Percentiles rank a stretch among this genome's conserved stretches.
These are phyloP conservation scores for Congeria kusceri DNA, from an alignment of 2,888 invertebrate genomes.

Conservation along the genomic window DNA sequence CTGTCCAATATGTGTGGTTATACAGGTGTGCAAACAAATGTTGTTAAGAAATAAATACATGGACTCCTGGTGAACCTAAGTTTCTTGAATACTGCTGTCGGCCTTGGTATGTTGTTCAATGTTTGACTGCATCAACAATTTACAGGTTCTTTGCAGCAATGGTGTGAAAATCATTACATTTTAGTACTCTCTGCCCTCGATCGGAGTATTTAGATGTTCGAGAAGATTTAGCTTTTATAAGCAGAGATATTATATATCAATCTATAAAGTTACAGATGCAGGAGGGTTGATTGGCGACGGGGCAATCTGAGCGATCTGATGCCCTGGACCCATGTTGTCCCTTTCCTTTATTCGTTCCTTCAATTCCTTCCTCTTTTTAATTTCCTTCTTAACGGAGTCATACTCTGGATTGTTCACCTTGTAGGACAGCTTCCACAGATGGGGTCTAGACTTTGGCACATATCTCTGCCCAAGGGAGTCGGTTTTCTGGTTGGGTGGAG, in stretches of 20 bases:
- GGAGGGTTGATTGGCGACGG: slow-evolving; percentile 61
- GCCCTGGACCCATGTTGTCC: slow-evolving; percentile 49
- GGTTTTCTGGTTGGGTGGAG: slow-evolving; percentile 74
- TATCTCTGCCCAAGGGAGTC: slow-evolving; percentile 81
- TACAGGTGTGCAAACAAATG: too few relatives aligned
- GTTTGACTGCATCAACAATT: too few relatives aligned
- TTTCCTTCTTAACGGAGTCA: slow-evolving; percentile 74
- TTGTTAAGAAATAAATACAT: too few relatives aligned
- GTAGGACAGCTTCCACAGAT: slow-evolving; percentile 82
- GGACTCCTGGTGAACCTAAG: too few relatives aligned
- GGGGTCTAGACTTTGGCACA: slow-evolving; percentile 75
- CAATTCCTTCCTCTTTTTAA: slow-evolving; percentile 67
- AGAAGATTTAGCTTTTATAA: too few relatives aligned
- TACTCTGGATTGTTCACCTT: slow-evolving; percentile 82
- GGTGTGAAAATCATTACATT: too few relatives aligned
- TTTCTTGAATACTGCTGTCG: too few relatives aligned
- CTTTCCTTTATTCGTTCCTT: slow-evolving; percentile 56
- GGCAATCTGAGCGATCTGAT: slow-evolving; percentile 50
- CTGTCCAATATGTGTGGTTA: too few relatives aligned
- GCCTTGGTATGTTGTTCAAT: too few relatives aligned
- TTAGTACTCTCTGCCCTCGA: too few relatives aligned
- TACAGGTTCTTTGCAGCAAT: too few relatives aligned
- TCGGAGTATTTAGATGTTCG: too few relatives aligned
- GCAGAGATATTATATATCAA: neutral
- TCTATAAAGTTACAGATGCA: slow-evolving; percentile 35